Evolutionary conservation across 1,140 invertebrate species (phyloP).

Genomic region (Globodera rostochiensis): DNA sequence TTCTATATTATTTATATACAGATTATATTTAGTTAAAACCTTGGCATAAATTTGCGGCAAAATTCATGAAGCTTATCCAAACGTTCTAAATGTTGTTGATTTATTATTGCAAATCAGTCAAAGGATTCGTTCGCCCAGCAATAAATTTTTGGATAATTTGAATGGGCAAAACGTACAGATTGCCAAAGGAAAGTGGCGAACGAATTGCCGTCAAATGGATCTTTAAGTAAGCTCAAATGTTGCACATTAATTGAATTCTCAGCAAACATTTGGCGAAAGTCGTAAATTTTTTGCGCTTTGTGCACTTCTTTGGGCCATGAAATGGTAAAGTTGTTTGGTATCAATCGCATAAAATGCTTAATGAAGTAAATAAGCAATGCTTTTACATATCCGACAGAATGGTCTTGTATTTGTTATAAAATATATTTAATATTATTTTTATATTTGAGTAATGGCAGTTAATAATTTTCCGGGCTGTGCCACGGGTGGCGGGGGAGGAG

Average conservation of each 20-base stretch:
- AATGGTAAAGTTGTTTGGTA: background rate
- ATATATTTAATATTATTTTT: background rate
- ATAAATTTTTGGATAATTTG: too few relatives aligned
- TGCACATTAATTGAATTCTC: background rate
- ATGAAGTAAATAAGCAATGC: background rate
- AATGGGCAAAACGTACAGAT: background rate
- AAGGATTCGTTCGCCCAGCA: too few relatives aligned
- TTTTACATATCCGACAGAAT: background rate
- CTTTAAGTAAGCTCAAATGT: background rate
- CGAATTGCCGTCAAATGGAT: background rate
- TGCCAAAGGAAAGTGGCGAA: background rate
- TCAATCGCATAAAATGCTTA: constrained; percentile 3
- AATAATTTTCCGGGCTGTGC: background rate
- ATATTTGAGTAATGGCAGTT: background rate
- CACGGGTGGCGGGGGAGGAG: background rate
- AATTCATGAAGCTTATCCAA: too few relatives aligned
- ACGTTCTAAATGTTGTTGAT: too few relatives aligned
- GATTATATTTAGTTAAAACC: too few relatives aligned
- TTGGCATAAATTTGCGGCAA: too few relatives aligned
- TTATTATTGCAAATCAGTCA: too few relatives aligned
- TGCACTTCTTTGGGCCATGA: too few relatives aligned
- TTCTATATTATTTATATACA: too few relatives aligned
- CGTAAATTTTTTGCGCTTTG: too few relatives aligned
- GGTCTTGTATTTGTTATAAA: too few relatives aligned
- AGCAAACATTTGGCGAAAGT: too few relatives aligned